Conservation (phyloP, 2,797 vertebrate genomes). For the Hylomyscus alleni region DNA sequence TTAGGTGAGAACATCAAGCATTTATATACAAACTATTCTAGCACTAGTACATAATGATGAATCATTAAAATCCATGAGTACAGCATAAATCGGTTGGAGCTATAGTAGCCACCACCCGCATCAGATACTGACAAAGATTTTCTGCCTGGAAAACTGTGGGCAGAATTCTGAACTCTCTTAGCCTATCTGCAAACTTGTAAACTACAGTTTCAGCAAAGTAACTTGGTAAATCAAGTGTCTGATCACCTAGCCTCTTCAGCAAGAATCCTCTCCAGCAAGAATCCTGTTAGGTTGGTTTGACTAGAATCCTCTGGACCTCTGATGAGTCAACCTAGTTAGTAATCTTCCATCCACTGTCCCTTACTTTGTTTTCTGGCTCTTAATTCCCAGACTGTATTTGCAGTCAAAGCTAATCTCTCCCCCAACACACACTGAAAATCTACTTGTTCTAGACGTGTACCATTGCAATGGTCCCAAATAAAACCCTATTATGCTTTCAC, state of each 20-base stretch:
- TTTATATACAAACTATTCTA: conserved; percentile 59
- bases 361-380: neutral
- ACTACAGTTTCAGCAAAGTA: conserved; percentile 15
- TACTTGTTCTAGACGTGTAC: neutral
- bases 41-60: neutral
- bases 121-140: conserved; percentile 4
- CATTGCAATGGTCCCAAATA: neutral
- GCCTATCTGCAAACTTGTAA: neutral
- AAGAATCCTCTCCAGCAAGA: conserved; percentile 27
- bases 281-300: neutral
- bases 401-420: neutral
- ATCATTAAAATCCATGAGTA: conserved; percentile 21
- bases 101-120: neutral
- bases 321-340: neutral
- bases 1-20: conserved; percentile 28
- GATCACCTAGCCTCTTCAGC: neutral
- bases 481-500: neutral
- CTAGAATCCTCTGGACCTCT: neutral
- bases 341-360: neutral
- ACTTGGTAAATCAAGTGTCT: neutral
- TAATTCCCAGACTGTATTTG: neutral
- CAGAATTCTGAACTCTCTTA: neutral
- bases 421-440: neutral
- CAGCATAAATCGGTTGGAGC: conserved; percentile 12
- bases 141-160: neutral